Evolutionary conservation across 2,888 invertebrate genomes (phyloP), one percentile per base, ranked within the genome.

Genomic region (Melinaea marsaeus): DNA sequence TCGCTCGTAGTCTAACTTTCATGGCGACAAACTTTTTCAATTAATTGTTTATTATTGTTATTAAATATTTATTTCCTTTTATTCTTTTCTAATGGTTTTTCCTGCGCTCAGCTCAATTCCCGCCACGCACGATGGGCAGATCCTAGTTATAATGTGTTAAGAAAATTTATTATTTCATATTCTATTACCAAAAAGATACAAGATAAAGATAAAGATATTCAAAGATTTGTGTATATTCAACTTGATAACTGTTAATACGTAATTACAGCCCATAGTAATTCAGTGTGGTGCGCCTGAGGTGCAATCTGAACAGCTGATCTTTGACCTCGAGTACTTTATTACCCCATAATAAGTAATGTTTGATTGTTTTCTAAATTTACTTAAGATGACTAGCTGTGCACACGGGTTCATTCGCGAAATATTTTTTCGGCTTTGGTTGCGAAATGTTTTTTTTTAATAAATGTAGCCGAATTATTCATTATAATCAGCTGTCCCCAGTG

Each of bases 301-400:
- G 79, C 75, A 80, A 85, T 84, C 81, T 78, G 72, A 68, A 65
- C 70, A 75, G 72, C 72, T 80, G 84, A 75, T 85, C 75, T 81
- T 80, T 85, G 83, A 85, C 84, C 84, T 72, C 51, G 42, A 62
- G 65, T 64, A 62, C 71, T 72, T 72, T 72, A 72, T 72, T 69
- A 65, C 69, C 58, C 56, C 60, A 54, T 60, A 69, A 75, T 71
- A 75, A 72, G 56, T 59, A 51, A 74, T 71, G 74, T 72, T 68
- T 72, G 72, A 72, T 77, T 68, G 66, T 66, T 68, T 64, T 66
- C 59, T 62, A 58, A 68, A 66, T 64, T 66, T 58, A 64, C 60
- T 57, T 56, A 66, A 2, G 42, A 55, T 32, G 11, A n/a, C 60
- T 45, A 55, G 47, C 48, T 58, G 57, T 60, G 48, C 55, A 55